A percentile compares a stretch with the other conserved stretches of the same genome.
Conservation (phyloP, 2,888 invertebrate genomes). For the Acleris holmiana region DNA sequence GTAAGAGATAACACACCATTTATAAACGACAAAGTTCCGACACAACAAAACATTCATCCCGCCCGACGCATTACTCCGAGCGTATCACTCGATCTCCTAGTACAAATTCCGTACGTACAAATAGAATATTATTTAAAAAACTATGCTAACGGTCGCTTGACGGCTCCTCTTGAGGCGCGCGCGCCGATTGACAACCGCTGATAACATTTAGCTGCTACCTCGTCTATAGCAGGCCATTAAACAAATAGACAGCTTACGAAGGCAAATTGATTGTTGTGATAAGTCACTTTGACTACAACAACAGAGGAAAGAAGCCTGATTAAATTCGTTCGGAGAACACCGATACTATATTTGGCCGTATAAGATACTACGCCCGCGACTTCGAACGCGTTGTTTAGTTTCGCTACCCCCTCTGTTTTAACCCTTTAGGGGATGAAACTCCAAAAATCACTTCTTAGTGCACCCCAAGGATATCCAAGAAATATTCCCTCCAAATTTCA, state of each 20-base stretch:
- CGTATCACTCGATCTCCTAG: slow-evolving; percentile 43
- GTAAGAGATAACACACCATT: slow-evolving; percentile 25
- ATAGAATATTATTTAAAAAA: slow-evolving; percentile 42
- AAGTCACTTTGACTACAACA: slow-evolving; percentile 64
- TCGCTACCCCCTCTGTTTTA: too few species aligned
- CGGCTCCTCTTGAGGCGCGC: slow-evolving; percentile 64
- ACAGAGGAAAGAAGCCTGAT: slow-evolving; percentile 42
- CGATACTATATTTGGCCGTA: slow-evolving; percentile 30
- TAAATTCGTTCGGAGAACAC: slow-evolving; percentile 31
- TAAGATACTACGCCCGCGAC: too few species aligned
- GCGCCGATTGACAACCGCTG: slow-evolving; percentile 74
- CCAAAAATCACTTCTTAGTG: too few species aligned
- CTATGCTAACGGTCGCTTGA: slow-evolving; percentile 41
- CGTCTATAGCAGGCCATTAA: slow-evolving; percentile 73
- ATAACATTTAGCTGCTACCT: slow-evolving; percentile 76
- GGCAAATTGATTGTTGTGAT: slow-evolving; percentile 78
- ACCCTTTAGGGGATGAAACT: too few species aligned
- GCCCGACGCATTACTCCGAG: slow-evolving; percentile 46
- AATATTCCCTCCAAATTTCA: too few species aligned
- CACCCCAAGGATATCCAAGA: too few species aligned
- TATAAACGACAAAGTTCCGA: slow-evolving; percentile 37
- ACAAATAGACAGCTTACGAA: slow-evolving; percentile 76
- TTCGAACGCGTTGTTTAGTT: too few species aligned
- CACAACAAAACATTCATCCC: slow-evolving; percentile 49
- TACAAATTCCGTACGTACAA: slow-evolving; percentile 44